A percentile compares a stretch with the other conserved stretches of the same genome.
Evolutionary conservation across 2,888 invertebrate genomes (phyloP).

Genomic region (Meloe dianella): DNA sequence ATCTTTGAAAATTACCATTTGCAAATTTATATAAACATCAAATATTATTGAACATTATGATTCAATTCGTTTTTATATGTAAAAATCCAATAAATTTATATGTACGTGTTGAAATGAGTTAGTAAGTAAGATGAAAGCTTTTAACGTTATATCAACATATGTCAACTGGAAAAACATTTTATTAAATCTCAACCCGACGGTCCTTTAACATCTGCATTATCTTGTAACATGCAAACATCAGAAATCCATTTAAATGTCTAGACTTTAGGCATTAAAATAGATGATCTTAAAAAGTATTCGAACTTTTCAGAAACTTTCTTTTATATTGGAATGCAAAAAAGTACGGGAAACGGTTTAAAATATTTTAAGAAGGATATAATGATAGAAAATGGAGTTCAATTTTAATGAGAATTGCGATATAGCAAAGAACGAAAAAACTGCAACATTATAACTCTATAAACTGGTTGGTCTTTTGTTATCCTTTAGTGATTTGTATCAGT

Average conservation of each 20-base stretch:
- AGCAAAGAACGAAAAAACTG: constrained; percentile 14
- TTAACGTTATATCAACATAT: constrained; percentile 47
- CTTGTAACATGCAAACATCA: constrained; percentile 48
- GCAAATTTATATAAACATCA: no score
- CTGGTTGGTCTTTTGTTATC: no score
- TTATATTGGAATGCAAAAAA: constrained; percentile 34
- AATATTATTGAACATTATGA: no score
- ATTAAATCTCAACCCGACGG: constrained; percentile 42
- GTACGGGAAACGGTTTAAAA: constrained; percentile 27
- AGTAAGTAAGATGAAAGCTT: constrained; percentile 47
- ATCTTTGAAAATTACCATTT: no score
- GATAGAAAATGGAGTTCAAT: constrained; percentile 26
- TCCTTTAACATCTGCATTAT: constrained; percentile 42
- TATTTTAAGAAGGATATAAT: constrained; percentile 28
- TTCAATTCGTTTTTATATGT: constrained; percentile 27
- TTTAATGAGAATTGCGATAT: constrained; percentile 19
- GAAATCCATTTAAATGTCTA: constrained; percentile 50
- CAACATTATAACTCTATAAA: no score
- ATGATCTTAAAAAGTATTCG: constrained; percentile 47
- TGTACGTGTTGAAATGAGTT: constrained; percentile 40
- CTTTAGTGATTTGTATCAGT: no score
- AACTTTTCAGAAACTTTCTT: constrained; percentile 43
- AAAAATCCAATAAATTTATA: constrained; percentile 46
- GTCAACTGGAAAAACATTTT: constrained; percentile 45
- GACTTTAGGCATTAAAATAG: constrained; percentile 48